These are phyloP conservation scores for Aspiorhynchus laticeps DNA, from an alignment of 2,113 vertebrate genomes.

Conservation along the genomic window DNA sequence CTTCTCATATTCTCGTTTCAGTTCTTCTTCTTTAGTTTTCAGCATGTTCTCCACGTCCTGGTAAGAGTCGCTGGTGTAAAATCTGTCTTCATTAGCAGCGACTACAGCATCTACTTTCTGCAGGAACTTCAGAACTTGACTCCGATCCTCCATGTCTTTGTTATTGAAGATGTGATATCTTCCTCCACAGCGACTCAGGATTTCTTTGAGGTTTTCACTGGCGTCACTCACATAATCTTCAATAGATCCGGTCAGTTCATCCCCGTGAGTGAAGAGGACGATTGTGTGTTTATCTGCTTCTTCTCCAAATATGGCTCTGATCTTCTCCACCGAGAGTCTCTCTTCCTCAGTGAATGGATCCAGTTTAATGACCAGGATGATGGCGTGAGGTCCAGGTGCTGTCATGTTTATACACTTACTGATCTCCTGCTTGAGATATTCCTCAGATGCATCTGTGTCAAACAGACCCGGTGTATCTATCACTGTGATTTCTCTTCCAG, in stretches of 20 bases:
- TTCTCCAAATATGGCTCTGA: too few relatives aligned
- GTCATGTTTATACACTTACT: slow-evolving; percentile 24
- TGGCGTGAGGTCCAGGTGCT: slow-evolving; percentile 37
- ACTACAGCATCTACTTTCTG: not conserved
- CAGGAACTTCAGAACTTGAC: slow-evolving; percentile 23
- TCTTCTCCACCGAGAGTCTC: too few relatives aligned
- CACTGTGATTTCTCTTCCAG: not conserved
- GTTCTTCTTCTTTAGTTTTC: too few relatives aligned
- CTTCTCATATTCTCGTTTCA: too few relatives aligned
- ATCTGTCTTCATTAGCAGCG: not conserved
- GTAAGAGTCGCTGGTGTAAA: not conserved
- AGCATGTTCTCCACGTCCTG: too few relatives aligned
- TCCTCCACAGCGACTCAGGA: not conserved
- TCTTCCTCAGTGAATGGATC: not conserved
- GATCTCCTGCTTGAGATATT: not conserved
- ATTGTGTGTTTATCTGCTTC: too few relatives aligned
- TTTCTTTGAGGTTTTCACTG: not conserved
- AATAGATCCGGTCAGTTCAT: not conserved
- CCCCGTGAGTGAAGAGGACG: too few relatives aligned
- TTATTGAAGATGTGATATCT: slow-evolving; percentile 38
- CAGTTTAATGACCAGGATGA: slow-evolving; percentile 23
- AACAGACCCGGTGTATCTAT: slow-evolving; percentile 30
- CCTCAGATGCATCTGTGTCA: not conserved
- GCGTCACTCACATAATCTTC: not conserved
- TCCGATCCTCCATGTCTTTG: not conserved